Evolutionary conservation across 2,113 vertebrate genomes (phyloP).

Genomic region (Symphodus melops): DNA sequence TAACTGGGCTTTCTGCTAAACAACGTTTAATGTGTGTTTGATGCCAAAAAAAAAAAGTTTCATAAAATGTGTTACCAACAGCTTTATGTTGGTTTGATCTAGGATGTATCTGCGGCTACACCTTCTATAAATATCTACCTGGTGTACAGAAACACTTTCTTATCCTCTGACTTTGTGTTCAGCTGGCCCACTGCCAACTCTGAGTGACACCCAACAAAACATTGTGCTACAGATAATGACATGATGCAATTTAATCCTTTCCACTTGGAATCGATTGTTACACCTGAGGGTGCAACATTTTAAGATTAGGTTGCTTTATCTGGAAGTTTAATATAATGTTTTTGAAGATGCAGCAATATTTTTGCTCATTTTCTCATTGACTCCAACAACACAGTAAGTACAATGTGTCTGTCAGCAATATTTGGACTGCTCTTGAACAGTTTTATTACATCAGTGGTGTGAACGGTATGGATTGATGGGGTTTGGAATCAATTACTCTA

Average conservation of each 20-base stretch:
- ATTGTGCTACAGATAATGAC: constrained; percentile 66
- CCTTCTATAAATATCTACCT: constrained; percentile 14
- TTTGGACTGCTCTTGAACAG: constrained; percentile 46
- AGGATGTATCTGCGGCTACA: neutral
- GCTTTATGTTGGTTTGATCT: neutral
- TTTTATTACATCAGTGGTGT: constrained; percentile 76
- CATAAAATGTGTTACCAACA: neutral
- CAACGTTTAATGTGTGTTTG: too few species aligned
- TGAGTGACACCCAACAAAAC: constrained; percentile 73
- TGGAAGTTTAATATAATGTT: constrained; percentile 68
- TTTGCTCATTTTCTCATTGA: constrained; percentile 64
- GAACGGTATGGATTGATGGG: constrained; percentile 65
- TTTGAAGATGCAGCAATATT: constrained; percentile 76
- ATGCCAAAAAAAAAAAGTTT: neutral
- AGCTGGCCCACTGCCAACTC: constrained; percentile 52
- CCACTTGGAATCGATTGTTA: constrained; percentile 77
- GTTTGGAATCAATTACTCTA: constrained; percentile 64
- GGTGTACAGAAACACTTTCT: constrained; percentile 25
- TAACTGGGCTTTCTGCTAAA: too few species aligned
- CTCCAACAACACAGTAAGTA: constrained; percentile 45
- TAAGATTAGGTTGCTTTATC: constrained; percentile 71
- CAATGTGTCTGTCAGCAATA: constrained; percentile 73
- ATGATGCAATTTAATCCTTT: constrained; percentile 69
- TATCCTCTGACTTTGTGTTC: constrained; percentile 46
- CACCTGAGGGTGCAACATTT: constrained; percentile 76